Percentiles rank a stretch among this genome's conserved stretches.
Conservation (phyloP, 2,113 vertebrate genomes). For the Megaceryle torquata region DNA sequence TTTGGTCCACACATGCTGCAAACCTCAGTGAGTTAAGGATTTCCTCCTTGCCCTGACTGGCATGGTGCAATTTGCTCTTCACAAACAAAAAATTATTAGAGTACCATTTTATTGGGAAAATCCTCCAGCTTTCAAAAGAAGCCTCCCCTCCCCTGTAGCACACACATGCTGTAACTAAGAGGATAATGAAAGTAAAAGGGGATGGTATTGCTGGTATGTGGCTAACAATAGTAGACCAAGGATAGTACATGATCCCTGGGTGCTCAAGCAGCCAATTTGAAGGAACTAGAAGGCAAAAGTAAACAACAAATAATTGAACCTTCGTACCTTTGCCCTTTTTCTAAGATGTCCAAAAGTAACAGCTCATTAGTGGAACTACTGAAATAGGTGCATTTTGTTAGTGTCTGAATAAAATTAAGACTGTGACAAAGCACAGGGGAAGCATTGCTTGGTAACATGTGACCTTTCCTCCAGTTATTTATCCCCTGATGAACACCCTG, state of each 20-base stretch:
- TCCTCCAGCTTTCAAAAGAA: neutral
- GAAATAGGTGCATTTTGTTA: constrained; percentile 64
- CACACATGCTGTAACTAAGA: neutral
- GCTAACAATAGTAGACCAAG: neutral
- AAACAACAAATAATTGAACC: constrained; percentile 74
- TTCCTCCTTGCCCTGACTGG: neutral
- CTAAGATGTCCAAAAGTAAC: constrained; percentile 49
- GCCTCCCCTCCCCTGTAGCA: neutral
- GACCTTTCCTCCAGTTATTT: constrained; percentile 31
- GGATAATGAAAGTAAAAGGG: neutral
- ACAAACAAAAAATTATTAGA: neutral
- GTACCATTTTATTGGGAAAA: neutral
- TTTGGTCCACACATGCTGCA: neutral
- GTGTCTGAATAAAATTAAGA: constrained; percentile 50
- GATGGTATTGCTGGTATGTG: neutral
- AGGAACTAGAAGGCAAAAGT: constrained; percentile 67
- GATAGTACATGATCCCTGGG: neutral
- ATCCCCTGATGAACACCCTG: constrained; percentile 49
- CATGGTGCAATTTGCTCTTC: neutral
- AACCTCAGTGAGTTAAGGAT: neutral
- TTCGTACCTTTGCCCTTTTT: constrained; percentile 80
- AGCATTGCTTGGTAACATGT: constrained; percentile 1
- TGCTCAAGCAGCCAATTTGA: constrained; percentile 69
- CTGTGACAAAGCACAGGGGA: neutral
- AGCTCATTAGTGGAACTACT: constrained; percentile 76